Percentiles rank a stretch among this genome's conserved stretches.
Conservation (phyloP, 1,140 invertebrate genomes). For the Aphidius gifuensis region DNA sequence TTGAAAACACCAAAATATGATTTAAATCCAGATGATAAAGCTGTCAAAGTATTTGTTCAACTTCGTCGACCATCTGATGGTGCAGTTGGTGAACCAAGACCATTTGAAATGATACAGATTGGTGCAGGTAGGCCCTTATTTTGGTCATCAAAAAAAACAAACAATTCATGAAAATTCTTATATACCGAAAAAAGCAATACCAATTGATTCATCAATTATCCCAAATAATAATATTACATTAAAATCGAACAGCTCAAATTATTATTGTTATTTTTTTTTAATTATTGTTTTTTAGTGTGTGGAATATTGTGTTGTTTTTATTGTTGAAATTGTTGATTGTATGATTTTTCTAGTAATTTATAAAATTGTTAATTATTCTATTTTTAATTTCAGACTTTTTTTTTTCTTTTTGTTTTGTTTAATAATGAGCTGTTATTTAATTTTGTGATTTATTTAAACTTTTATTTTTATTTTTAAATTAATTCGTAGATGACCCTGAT, state of each 20-base stretch:
- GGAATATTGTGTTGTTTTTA: constrained; percentile 9
- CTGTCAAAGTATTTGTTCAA: constrained; percentile 80
- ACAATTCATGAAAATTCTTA: constrained; percentile 61
- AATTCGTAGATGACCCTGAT: constrained; percentile 33
- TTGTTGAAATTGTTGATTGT: background rate
- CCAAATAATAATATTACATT: constrained; percentile 29
- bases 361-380: background rate
- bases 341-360: background rate
- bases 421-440: constrained; percentile 11
- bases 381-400: background rate
- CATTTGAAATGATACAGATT: constrained; percentile 80
- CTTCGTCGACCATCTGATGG: constrained; percentile 81
- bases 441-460: constrained; percentile 1
- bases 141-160: constrained; percentile 64
- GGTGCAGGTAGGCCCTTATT: constrained; percentile 82
- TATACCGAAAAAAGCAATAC: constrained; percentile 63
- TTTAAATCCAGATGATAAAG: constrained; percentile 64
- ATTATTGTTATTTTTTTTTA: constrained; percentile 24
- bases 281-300: background rate
- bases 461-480: constrained; percentile 9
- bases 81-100: constrained; percentile 75
- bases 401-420: constrained; percentile 10
- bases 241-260: constrained; percentile 30
- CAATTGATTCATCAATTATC: constrained; percentile 53
- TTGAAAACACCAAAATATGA: constrained; percentile 81